Evolutionary conservation across 2,888 invertebrate species (phyloP).

Genomic region (Falcaria lacertinaria): DNA sequence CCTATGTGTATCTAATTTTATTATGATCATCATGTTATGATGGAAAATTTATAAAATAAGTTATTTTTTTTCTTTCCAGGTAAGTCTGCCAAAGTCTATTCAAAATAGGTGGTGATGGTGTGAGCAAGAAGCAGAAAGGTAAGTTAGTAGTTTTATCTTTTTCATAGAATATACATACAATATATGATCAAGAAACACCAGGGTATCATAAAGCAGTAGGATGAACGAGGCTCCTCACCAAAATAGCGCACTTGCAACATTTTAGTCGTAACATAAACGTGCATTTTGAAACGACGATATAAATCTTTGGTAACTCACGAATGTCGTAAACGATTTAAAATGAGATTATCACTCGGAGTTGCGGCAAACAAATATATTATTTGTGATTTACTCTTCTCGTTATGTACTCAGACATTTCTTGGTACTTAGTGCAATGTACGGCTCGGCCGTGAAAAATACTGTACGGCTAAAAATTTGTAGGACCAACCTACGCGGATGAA

Average conservation of each 20-base stretch:
- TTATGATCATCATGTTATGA: too few relatives aligned
- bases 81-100: slow-evolving; percentile 4
- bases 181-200: not conserved
- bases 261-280: not conserved
- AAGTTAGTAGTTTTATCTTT: too few relatives aligned
- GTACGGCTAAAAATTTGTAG: too few relatives aligned
- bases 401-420: too few relatives aligned
- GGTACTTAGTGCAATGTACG: too few relatives aligned
- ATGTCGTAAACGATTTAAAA: not conserved
- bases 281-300: not conserved
- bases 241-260: not conserved
- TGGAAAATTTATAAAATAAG: too few relatives aligned
- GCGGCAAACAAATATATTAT: slow-evolving; percentile 2
- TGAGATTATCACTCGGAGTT: not conserved
- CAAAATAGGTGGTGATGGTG: too few relatives aligned
- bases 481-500: too few relatives aligned
- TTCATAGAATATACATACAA: not conserved
- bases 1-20: too few relatives aligned
- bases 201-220: not conserved
- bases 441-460: too few relatives aligned
- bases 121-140: not conserved
- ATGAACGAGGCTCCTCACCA: too few relatives aligned
- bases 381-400: not conserved
- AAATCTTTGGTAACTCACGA: not conserved
- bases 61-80: slow-evolving; percentile 11